Conservation (phyloP, 2,113 vertebrate species). For the Calyptomena viridis region DNA sequence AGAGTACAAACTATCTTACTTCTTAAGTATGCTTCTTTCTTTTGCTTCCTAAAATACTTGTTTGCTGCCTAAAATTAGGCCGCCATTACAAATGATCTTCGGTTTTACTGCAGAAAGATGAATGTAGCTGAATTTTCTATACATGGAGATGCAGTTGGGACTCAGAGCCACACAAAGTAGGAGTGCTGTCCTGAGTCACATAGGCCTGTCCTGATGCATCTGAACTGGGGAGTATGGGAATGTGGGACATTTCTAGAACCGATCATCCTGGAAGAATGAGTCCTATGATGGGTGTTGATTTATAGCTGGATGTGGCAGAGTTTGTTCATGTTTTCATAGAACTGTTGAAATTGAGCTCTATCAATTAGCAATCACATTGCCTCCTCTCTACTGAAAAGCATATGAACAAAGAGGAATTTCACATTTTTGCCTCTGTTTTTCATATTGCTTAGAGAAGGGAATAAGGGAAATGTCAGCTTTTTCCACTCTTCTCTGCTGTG, state of each 20-base stretch:
- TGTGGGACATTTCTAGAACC: background rate
- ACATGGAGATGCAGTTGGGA: background rate
- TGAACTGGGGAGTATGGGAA: background rate
- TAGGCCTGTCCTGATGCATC: background rate
- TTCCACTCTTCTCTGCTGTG: background rate
- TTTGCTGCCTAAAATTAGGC: background rate
- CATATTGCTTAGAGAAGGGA: background rate
- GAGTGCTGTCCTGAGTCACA: background rate
- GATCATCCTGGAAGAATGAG: background rate
- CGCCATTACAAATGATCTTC: background rate
- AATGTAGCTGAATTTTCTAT: background rate
- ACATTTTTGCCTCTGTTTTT: background rate
- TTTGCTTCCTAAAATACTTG: background rate
- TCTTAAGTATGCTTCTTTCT: background rate
- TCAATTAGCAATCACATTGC: background rate
- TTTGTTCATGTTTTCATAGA: background rate
- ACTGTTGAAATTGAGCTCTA: background rate
- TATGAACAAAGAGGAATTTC: background rate
- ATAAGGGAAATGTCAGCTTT: background rate
- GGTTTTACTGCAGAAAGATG: background rate
- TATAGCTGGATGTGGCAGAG: background rate
- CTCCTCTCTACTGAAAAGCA: background rate
- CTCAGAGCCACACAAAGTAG: background rate
- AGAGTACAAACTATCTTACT: background rate
- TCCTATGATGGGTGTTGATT: background rate